Evolutionary conservation across 2,797 vertebrate species (phyloP).

Genomic region (Erithacus rubecula): DNA sequence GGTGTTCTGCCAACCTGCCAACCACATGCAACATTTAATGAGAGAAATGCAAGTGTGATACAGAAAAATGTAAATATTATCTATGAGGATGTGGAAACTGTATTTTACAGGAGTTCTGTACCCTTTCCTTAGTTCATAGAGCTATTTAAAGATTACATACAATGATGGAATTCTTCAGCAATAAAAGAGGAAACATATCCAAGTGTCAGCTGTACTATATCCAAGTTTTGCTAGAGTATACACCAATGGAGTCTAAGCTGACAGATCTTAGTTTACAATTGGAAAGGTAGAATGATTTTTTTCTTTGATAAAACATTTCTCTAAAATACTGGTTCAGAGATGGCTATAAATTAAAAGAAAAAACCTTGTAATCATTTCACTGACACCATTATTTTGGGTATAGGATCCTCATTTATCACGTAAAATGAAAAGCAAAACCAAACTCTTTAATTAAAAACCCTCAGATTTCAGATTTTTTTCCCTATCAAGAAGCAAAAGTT

Average conservation of each 20-base stretch:
- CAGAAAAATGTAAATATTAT: background rate
- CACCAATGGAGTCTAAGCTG: background rate
- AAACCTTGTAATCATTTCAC: background rate
- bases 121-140: background rate
- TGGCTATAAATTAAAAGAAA: background rate
- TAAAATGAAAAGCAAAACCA: background rate
- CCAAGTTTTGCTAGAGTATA: background rate
- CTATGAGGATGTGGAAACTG: background rate
- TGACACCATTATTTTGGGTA: background rate
- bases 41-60: background rate
- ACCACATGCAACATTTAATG: background rate
- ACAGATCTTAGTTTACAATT: background rate
- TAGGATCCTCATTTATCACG: background rate
- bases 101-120: background rate
- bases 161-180: background rate
- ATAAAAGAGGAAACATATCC: background rate
- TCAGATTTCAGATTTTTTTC: background rate
- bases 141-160: background rate
- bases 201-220: background rate
- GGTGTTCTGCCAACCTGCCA: conserved; percentile 11
- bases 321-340: background rate
- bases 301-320: background rate
- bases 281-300: background rate
- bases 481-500: background rate
- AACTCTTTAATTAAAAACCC: background rate